Evolutionary conservation across 2,113 vertebrate genomes (phyloP).

Genomic region (Actenoides hombroni): DNA sequence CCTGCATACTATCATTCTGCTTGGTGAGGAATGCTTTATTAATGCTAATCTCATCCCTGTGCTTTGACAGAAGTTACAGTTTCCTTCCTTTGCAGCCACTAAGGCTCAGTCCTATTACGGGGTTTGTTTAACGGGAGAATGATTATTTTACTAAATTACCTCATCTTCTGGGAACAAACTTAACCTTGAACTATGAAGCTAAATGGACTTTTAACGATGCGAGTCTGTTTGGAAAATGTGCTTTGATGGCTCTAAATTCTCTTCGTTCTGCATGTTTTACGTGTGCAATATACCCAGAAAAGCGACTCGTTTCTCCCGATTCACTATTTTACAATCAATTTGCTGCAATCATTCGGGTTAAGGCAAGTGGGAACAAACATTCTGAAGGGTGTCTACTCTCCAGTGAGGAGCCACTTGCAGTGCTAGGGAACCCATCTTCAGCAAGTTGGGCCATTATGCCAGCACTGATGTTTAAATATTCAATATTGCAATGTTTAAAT

Average conservation of each 20-base stretch:
- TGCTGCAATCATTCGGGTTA: not conserved
- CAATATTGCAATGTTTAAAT: not conserved
- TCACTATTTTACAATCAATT: conserved; percentile 4
- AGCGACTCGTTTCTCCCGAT: not conserved
- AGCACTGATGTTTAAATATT: not conserved
- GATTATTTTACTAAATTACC: conserved; percentile 69
- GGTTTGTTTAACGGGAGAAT: conserved; percentile 53
- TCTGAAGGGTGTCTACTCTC: not conserved
- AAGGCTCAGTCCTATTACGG: conserved; percentile 56
- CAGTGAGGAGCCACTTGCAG: not conserved
- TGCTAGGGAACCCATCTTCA: not conserved
- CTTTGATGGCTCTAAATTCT: conserved; percentile 30
- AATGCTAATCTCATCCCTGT: conserved; percentile 52
- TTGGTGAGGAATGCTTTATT: conserved; percentile 61
- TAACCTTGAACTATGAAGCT: conserved; percentile 57
- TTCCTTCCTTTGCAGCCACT: conserved; percentile 70
- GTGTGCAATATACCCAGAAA: not conserved
- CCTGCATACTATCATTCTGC: not conserved
- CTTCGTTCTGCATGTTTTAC: conserved; percentile 7
- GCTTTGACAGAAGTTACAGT: conserved; percentile 67
- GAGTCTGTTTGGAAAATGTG: conserved; percentile 40
- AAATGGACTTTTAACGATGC: conserved; percentile 63
- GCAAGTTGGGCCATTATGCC: not conserved
- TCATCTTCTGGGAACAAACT: conserved; percentile 68
- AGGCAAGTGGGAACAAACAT: not conserved